A percentile compares a stretch with the other conserved stretches of the same genome.
These are phyloP conservation scores for Pleuronectes platessa DNA, from an alignment of 2,113 vertebrate species.

Conservation along the genomic window DNA sequence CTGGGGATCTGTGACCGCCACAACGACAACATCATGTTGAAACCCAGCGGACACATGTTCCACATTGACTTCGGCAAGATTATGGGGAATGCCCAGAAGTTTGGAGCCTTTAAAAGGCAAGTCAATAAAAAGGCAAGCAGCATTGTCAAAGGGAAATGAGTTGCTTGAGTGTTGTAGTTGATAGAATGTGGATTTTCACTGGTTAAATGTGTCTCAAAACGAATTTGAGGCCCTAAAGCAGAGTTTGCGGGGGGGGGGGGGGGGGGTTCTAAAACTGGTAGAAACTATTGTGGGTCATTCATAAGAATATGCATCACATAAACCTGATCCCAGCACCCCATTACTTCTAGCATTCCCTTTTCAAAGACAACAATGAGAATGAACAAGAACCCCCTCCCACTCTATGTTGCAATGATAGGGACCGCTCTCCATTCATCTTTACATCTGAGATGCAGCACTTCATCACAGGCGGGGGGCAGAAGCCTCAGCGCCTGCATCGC, in stretches of 20 bases:
- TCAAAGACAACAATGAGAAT: background rate
- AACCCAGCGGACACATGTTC: slow-evolving; percentile 95
- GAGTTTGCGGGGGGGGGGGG: too few relatives aligned
- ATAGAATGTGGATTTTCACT: too few relatives aligned
- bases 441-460: slow-evolving; percentile 94
- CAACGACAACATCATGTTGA: slow-evolving; percentile 99
- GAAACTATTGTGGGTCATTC: too few relatives aligned
- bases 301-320: too few relatives aligned
- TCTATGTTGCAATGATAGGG: slow-evolving; percentile 72
- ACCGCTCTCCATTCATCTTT: slow-evolving; percentile 91
- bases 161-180: too few relatives aligned
- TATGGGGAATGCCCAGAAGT: slow-evolving; percentile 95
- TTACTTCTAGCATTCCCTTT: too few relatives aligned
- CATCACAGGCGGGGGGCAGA: slow-evolving; percentile 89
- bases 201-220: too few relatives aligned
- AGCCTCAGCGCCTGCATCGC: slow-evolving; percentile 85
- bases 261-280: too few relatives aligned
- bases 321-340: too few relatives aligned
- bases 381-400: fast-evolving
- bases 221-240: too few relatives aligned
- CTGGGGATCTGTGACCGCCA: slow-evolving; percentile 96
- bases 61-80: slow-evolving; percentile 97
- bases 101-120: slow-evolving; percentile 91
- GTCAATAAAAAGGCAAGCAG: slow-evolving; percentile 13
- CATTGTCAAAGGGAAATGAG: background rate